Conservation (phyloP, 1,140 invertebrate species). For the Dendrolimus punctatus region DNA sequence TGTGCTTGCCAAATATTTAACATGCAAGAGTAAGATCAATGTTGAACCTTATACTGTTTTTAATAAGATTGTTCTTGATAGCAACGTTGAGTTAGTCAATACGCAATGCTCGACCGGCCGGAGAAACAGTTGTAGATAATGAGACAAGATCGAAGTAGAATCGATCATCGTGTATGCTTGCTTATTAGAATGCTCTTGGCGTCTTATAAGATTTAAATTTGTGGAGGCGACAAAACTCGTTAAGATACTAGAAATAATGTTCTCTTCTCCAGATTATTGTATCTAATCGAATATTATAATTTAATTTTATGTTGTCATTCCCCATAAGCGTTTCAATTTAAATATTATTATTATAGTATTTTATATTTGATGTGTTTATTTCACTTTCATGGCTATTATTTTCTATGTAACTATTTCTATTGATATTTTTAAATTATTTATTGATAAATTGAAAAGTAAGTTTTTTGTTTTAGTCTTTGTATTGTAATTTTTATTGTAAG, state of each 20-base stretch:
- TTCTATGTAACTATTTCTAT: too few relatives aligned
- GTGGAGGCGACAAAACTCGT: slow-evolving; percentile 9
- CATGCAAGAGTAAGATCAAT: not conserved
- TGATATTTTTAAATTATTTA: too few relatives aligned
- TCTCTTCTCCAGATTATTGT: not conserved
- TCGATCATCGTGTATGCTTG: slow-evolving; percentile 19
- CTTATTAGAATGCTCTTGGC: slow-evolving; percentile 22
- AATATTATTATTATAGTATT: too few relatives aligned
- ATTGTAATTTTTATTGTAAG: too few relatives aligned
- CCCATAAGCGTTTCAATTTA: too few relatives aligned
- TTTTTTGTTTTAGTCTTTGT: too few relatives aligned
- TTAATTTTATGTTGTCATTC: too few relatives aligned
- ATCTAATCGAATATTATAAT: not conserved
- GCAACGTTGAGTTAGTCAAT: slow-evolving; percentile 1
- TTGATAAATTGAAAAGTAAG: too few relatives aligned
- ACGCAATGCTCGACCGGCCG: slow-evolving; percentile 2
- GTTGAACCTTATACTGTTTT: not conserved
- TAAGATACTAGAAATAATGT: not conserved
- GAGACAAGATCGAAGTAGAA: slow-evolving; percentile 24
- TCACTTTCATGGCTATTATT: too few relatives aligned
- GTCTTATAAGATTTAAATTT: slow-evolving; percentile 14
- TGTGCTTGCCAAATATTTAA: slow-evolving; percentile 8
- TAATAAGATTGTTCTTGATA: not conserved
- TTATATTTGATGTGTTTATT: too few relatives aligned
- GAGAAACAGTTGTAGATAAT: slow-evolving; percentile 21